Conservation (phyloP, 2,113 vertebrate genomes). For the Corapipo altera region DNA sequence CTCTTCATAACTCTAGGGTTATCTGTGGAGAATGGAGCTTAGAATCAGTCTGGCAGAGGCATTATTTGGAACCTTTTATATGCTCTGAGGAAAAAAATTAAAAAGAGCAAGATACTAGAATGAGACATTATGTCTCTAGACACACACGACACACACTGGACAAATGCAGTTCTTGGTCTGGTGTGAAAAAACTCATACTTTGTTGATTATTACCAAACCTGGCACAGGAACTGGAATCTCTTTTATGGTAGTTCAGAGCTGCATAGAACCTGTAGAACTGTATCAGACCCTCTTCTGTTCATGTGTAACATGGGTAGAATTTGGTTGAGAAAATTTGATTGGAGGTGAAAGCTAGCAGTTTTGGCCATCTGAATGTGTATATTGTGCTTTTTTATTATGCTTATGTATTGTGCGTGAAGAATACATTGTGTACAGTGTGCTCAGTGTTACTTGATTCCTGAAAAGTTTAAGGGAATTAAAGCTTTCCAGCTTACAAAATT, state of each 20-base stretch:
- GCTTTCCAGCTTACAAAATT: neutral
- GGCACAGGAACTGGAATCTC: neutral
- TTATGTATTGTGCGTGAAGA: neutral
- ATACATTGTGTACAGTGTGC: neutral
- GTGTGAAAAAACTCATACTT: neutral
- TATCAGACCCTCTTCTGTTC: neutral
- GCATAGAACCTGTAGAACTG: neutral
- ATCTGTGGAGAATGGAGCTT: neutral
- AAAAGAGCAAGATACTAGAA: neutral
- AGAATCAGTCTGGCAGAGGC: neutral
- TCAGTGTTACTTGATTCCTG: neutral
- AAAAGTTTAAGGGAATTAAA: neutral
- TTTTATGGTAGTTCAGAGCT: neutral
- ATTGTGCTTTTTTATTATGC: neutral
- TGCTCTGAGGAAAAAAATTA: neutral
- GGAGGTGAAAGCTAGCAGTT: neutral
- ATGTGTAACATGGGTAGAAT: neutral
- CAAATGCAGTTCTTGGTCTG: neutral
- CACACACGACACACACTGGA: neutral
- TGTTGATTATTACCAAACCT: neutral
- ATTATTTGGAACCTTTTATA: neutral
- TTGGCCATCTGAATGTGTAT: neutral
- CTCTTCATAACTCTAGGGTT: neutral
- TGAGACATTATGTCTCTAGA: neutral
- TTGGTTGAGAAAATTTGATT: neutral